A percentile compares a stretch with the other conserved stretches of the same genome.
phyloP scores from a whole-genome alignment of 2,113 vertebrate genomes.

The Beaufortia kweichowensis region DNA sequence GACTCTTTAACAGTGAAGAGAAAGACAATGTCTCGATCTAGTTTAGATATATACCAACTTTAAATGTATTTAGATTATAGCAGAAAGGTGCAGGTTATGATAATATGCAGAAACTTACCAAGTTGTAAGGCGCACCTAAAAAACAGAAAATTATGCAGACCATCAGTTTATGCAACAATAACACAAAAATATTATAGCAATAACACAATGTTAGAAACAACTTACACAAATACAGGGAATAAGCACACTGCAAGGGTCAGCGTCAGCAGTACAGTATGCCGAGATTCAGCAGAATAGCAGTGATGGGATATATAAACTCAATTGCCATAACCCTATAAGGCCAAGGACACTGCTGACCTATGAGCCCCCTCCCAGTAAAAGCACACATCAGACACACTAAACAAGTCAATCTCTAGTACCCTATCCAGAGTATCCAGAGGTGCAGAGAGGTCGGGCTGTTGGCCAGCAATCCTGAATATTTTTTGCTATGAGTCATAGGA shows the following conservation, averaged over 20 bases:
- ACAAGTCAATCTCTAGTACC: constrained; percentile 54
- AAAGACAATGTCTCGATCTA: background rate
- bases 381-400: constrained; percentile 33
- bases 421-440: constrained; percentile 26
- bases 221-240: constrained; percentile 8
- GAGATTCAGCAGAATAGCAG: constrained; percentile 50
- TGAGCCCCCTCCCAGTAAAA: constrained; percentile 50
- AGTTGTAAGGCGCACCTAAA: constrained; percentile 54
- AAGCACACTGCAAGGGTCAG: constrained; percentile 52
- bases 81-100: no score
- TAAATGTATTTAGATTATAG: background rate
- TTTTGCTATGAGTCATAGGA: constrained; percentile 60
- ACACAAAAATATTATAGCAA: background rate
- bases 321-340: constrained; percentile 68
- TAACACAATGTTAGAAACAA: background rate
- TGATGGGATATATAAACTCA: constrained; percentile 73
- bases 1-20: constrained; percentile 37
- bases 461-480: constrained; percentile 69
- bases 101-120: constrained; percentile 50
- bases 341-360: constrained; percentile 58
- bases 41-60: background rate
- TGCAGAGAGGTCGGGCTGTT: constrained; percentile 42
- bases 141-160: constrained; percentile 3
- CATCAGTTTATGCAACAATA: background rate
- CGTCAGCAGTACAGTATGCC: constrained; percentile 37